Conservation (phyloP, 2,888 invertebrate genomes). For the Orthonychiurus folsomi region DNA sequence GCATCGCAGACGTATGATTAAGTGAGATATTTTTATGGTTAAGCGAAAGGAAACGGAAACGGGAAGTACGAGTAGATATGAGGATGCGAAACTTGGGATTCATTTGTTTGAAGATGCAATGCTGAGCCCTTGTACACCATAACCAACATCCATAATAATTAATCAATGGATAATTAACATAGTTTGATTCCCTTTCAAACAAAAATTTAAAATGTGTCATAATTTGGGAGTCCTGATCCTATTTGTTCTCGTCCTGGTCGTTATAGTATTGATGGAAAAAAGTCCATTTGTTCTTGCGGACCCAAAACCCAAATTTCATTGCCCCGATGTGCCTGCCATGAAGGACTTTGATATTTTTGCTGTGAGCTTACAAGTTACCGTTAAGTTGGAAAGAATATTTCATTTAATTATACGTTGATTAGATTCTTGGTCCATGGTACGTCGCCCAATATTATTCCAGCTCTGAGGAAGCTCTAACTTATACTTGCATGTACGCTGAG, state of each 20-base stretch:
- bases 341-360: conserved; percentile 68
- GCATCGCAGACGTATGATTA: no score
- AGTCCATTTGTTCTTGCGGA: conserved; percentile 6
- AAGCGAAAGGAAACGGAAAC: conserved; percentile 19
- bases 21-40: no score
- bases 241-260: not conserved
- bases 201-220: conserved; percentile 7
- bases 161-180: no score
- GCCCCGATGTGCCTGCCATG: conserved; percentile 67
- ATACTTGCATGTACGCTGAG: conserved; percentile 74
- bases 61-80: conserved; percentile 4
- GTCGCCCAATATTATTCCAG: conserved; percentile 83
- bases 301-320: conserved; percentile 44
- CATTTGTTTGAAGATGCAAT: not conserved
- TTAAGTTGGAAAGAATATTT: conserved; percentile 10
- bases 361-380: conserved; percentile 48
- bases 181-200: no score
- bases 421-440: conserved; percentile 76
- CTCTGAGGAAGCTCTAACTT: conserved; percentile 73
- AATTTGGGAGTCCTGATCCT: conserved; percentile 3
- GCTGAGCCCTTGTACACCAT: not conserved
- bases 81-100: not conserved
- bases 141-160: no score
- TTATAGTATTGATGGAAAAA: conserved; percentile 1
- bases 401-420: conserved; percentile 27